Evolutionary conservation across 1,140 invertebrate genomes (phyloP), one percentile per base, ranked within the genome.

Genomic region (Cheumatopsyche charites): DNA sequence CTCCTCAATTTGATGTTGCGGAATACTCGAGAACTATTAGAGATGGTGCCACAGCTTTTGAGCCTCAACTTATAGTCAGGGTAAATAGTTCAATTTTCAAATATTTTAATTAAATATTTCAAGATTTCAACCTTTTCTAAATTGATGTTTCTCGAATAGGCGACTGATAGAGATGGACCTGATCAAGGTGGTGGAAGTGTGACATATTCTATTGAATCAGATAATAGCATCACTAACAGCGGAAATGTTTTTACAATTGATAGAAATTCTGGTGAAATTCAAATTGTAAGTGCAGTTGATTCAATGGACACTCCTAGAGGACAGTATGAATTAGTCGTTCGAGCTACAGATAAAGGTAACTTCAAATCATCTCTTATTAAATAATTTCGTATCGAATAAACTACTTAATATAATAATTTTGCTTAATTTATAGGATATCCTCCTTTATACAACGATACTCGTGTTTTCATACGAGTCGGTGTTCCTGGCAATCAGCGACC

Each of bases 401-500:
- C 19, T 62, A 67, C 11, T 36, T 49, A 49, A 49, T 49, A 49
- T 49, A 36, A 36, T 4, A 36, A 36, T 36, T 36, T 47, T 15
- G 21, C 45, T 26, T 58, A 63, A 17, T 72, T 69, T 78, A 58
- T 72, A 83, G 87, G 87, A 29, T 76, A 73, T 36, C 91, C 91
- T 19, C 85, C 90, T 0, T 77, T 92, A 6, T 84, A 85, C 19
- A 87, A 90, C 17, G 90, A 91, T 63, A 87, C 88, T 0, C 84
- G 87, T 21, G 83, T 93, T 0, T 83, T 86, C 1, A 85, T 93
- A 3, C 83, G 90, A 13, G 91, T 93, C 0, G 91, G 91, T 0
- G 90, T 92, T 0, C 89, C 90, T 0, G 91, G 91, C 0, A 92
- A 92, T 75, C 91, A 93, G 74, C 84, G 90, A 42, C 91, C 91